Evolutionary conservation across 1,140 invertebrate species (phyloP), one percentile per base, ranked within the genome.

Genomic region (Bombus superbus): DNA sequence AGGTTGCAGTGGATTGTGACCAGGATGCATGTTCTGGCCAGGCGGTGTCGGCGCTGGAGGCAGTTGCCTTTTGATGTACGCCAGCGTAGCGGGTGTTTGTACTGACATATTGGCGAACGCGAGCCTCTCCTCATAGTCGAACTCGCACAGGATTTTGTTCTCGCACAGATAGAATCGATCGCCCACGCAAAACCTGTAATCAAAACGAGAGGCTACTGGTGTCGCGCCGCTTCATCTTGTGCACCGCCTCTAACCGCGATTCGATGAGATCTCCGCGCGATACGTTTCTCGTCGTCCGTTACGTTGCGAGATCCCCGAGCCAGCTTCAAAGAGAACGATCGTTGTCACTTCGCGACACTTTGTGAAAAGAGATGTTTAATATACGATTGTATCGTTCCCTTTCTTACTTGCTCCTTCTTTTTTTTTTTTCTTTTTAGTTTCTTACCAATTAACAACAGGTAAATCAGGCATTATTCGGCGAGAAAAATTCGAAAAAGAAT

Each of bases 131-230:
- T 99, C 98, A 94, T 99, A 99, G 95, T 99, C 98, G 94, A 99
- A 99, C 94, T 99, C 98, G 96, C 99, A 99, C 28, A 99, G 96
- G 89, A 99, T 99, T 96, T 99, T 99, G 95, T 99, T 99, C 94
- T 99, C 98, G 95, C 98, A 99, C 88, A 99, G 95, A 95, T 99
- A 99, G 95, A 99, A 99, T 82, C 98, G 96, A 95, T 99, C 99
- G 59, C 99, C 99, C 53, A 99, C 98, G 95, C 99, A 99, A 96
- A 99, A 99, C 96, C 99, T 99, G 96, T 25, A 91, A 90, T 87
- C 74, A 91, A 75, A 92, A 85, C 38, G 44, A 42, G 18, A n/a
- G 28, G 40, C 69, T 76, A 62, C 75, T 62, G 47, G 59, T 62
- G 59, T n/a, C 28, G 47, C 18, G 47, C 47, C 47, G 47, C 18